Percentiles rank a stretch among this genome's conserved stretches.
These are phyloP conservation scores for Eupeodes latifasciatus DNA, from an alignment of 2,888 invertebrate species.

Conservation along the genomic window DNA sequence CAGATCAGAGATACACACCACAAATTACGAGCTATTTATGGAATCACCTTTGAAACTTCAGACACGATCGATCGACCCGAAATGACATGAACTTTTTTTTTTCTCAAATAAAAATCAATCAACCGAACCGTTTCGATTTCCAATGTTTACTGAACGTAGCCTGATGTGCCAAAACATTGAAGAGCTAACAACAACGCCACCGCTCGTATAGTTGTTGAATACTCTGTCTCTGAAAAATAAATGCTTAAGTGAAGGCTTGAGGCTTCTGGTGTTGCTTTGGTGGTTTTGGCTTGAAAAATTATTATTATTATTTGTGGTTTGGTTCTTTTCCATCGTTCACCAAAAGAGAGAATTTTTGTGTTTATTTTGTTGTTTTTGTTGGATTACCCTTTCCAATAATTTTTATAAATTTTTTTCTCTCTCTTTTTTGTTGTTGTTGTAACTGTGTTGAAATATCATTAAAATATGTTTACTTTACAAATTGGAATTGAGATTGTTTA, in stretches of 20 bases:
- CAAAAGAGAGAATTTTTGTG: neutral
- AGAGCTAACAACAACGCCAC: constrained; percentile 35
- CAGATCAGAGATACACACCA: neutral
- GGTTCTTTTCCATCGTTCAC: constrained; percentile 30
- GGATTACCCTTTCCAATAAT: constrained; percentile 17
- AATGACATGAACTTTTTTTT: constrained; percentile 16
- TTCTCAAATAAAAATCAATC: neutral
- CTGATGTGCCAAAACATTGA: constrained; percentile 54
- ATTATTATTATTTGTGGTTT: neutral
- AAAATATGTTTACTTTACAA: constrained; percentile 4
- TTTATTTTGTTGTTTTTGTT: neutral
- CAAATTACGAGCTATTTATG: constrained; percentile 6
- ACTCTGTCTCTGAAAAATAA: neutral
- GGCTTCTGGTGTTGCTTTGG: constrained; percentile 42
- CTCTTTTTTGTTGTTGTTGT: constrained; percentile 3
- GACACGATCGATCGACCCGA: constrained; percentile 38
- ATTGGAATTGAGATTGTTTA: constrained; percentile 35
- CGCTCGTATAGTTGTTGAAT: no score
- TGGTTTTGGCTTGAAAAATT: constrained; percentile 24
- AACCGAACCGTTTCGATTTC: constrained; percentile 77
- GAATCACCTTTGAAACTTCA: constrained; percentile 8
- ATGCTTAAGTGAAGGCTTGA: constrained; percentile 17
- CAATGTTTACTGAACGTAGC: constrained; percentile 76
- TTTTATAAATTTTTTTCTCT: constrained; percentile 10
- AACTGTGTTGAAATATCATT: constrained; percentile 25